These are phyloP conservation scores for Prunella fulvescens DNA, from an alignment of 2,113 vertebrate species.

Conservation along the genomic window DNA sequence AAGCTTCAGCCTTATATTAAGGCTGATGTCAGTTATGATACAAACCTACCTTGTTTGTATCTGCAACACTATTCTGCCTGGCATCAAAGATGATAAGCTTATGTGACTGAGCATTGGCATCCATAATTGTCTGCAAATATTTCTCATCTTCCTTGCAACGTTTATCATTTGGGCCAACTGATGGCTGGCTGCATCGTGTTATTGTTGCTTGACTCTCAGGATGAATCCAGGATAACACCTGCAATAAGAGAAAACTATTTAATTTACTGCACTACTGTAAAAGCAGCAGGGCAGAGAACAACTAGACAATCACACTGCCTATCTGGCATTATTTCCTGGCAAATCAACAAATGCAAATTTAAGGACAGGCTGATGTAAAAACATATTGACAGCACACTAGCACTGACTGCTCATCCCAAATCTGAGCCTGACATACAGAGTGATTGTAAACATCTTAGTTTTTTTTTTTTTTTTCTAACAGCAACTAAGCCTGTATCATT, in stretches of 20 bases:
- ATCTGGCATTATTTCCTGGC: background rate
- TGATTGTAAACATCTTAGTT: background rate
- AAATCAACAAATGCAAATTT: background rate
- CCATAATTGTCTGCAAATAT: conserved; percentile 93
- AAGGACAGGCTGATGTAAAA: background rate
- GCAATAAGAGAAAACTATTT: background rate
- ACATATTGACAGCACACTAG: background rate
- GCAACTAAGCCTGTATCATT: background rate
- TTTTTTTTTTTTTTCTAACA: background rate
- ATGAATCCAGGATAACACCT: conserved; percentile 97
- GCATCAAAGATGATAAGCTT: conserved; percentile 95
- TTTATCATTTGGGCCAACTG: conserved; percentile 89
- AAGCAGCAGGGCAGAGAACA: background rate
- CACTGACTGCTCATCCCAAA: background rate
- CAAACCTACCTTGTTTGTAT: conserved; percentile 87
- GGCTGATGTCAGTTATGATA: background rate
- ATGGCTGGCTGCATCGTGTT: conserved; percentile 89
- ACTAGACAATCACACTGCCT: background rate
- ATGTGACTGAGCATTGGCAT: conserved; percentile 96
- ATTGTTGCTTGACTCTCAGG: conserved; percentile 95
- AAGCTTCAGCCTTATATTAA: background rate
- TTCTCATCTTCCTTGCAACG: conserved; percentile 96
- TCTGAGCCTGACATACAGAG: background rate
- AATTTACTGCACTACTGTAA: background rate
- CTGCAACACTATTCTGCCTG: conserved; percentile 86